Base-by-base conservation (phyloP, 1,140 invertebrate species). In the Procambarus virginalis region DNA sequence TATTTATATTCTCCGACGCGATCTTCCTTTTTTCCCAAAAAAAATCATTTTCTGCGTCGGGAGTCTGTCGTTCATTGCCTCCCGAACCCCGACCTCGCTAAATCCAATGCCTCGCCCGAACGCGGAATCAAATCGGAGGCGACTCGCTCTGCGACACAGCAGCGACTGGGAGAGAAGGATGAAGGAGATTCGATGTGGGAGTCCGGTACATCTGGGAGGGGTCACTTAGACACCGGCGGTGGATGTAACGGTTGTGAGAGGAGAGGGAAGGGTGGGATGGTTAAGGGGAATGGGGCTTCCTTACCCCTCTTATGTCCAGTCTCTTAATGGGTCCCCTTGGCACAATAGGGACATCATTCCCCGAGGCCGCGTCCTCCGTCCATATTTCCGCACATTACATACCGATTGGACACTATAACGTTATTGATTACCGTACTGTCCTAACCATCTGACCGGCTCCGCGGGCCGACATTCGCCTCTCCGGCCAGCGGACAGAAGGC, bases 321-420 rank as follows among this genome's bases (percentile, higher is more conserved):
- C 81, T 89, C 73, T 75, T 78, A 89, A 89, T 89, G 87, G 87
- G 70, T 89, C 87, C 87, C 87, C 10, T 76, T 34, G 81, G 87
- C 87, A 89, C 87, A 84, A 89, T 89, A 84, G n/a, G 80, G 81
- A 89, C 87, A 89, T 89, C 84, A 89, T 77, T 84, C 81, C 87
- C 82, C 48, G 58, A 81, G 73, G 73, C 84, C 58, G n/a, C 79
- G 73, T 48, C 81, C 46, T 81, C 45, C 81, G 80, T 70, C 87
- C 87, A 84, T 84, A 89, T 70, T 79, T 58, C 79, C 64, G 73
- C 87, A 89, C n/a, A 89, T 89, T 89, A 89, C 87, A 89, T 89
- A 89, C 81, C 87, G 81, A 89, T n/a, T 84, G 81, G 87, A 89
- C 86, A 89, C 80, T 83, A 77, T 77, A n/a, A 68, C 68, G 68